These are phyloP conservation scores for Cavia porcellus DNA, from an alignment of 2,113 vertebrate genomes.

Conservation along the genomic window DNA sequence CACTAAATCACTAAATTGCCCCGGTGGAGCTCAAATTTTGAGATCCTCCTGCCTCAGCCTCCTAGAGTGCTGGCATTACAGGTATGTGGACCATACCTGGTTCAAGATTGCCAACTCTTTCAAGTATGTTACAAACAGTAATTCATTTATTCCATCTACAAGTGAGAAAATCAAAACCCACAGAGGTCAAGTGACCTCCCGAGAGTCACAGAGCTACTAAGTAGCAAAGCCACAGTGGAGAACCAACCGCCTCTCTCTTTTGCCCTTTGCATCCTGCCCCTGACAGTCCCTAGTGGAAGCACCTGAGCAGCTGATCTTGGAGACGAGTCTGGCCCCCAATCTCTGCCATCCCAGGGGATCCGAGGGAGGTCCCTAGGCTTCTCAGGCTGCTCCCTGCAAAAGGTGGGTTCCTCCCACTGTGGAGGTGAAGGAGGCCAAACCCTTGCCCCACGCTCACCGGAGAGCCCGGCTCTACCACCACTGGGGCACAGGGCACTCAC, in stretches of 20 bases:
- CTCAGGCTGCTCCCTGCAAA: neutral
- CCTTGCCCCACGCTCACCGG: neutral
- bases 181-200: neutral
- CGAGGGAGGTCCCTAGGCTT: too few relatives aligned
- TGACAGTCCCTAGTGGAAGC: neutral
- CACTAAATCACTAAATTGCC: neutral
- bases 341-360: neutral
- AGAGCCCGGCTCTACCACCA: neutral
- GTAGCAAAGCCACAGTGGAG: neutral
- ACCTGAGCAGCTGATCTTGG: neutral
- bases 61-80: neutral
- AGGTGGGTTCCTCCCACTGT: neutral
- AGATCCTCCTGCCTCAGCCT: neutral
- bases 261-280: neutral
- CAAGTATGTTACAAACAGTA: neutral
- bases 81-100: neutral
- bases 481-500: neutral
- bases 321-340: neutral
- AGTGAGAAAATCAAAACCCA: constrained; percentile 12
- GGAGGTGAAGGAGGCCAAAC: neutral
- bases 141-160: neutral
- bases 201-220: constrained; percentile 14
- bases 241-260: neutral
- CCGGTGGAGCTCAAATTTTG: neutral
- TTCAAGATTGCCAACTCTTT: neutral